These are phyloP conservation scores for Crotophaga sulcirostris DNA, from an alignment of 2,113 vertebrate genomes.

Conservation along the genomic window DNA sequence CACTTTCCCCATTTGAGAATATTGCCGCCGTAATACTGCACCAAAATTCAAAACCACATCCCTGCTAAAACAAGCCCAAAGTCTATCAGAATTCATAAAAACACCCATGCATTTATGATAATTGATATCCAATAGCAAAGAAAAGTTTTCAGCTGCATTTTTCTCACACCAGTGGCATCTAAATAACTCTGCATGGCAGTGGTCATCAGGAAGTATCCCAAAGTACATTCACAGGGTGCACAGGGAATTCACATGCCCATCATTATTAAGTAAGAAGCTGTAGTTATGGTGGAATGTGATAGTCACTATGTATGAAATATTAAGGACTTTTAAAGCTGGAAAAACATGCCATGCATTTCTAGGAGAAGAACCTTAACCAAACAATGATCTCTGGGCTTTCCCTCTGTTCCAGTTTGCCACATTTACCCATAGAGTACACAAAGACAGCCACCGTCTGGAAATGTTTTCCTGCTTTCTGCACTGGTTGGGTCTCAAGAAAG, in stretches of 20 bases:
- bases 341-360: not conserved
- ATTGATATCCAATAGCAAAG: slow-evolving; percentile 28
- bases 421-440: not conserved
- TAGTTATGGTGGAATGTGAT: not conserved
- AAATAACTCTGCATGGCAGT: not conserved
- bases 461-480: not conserved
- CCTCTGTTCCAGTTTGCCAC: not conserved
- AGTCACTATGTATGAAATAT: not conserved
- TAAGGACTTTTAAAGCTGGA: not conserved
- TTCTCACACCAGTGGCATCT: not conserved
- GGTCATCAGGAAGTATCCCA: not conserved
- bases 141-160: slow-evolving; percentile 24
- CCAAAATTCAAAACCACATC: not conserved
- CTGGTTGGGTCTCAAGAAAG: not conserved
- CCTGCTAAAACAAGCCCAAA: not conserved
- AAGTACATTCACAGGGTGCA: not conserved
- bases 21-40: not conserved
- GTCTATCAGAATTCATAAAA: slow-evolving; percentile 35
- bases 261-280: not conserved
- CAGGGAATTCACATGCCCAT: not conserved
- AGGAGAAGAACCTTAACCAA: not conserved
- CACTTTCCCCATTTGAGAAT: not conserved
- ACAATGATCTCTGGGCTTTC: not conserved
- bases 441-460: not conserved
- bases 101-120: not conserved